Evolutionary conservation across 2,888 invertebrate genomes (phyloP).

Genomic region (Drosophila nigritarsus): DNA sequence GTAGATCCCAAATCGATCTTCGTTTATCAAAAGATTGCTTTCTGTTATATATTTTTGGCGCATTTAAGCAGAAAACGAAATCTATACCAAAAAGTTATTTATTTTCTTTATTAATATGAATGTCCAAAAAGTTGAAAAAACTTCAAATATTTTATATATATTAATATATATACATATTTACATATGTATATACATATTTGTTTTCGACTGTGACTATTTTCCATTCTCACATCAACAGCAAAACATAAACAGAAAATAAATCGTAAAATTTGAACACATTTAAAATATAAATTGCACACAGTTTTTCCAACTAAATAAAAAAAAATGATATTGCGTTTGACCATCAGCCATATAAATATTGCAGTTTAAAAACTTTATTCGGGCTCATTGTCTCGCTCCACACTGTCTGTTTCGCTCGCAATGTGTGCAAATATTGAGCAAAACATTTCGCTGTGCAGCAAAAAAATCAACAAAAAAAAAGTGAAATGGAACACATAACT

Average conservation of each 20-base stretch:
- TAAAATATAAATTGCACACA: slow-evolving; percentile 48
- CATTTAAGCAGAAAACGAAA: background rate
- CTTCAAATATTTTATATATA: too few species aligned
- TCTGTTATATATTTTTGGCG: rapidly evolving
- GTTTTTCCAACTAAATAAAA: slow-evolving; percentile 9
- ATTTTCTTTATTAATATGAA: background rate
- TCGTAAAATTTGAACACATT: slow-evolving; percentile 27
- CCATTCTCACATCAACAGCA: background rate
- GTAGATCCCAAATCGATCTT: background rate
- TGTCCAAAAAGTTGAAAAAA: background rate
- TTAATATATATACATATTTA: background rate
- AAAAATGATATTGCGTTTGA: slow-evolving; percentile 40
- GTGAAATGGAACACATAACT: slow-evolving; percentile 32
- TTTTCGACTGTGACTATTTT: slow-evolving; percentile 25
- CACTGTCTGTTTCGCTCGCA: slow-evolving; percentile 1
- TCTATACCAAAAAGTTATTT: background rate
- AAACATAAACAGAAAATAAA: slow-evolving; percentile 10
- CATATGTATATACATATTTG: background rate
- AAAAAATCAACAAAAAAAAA: slow-evolving; percentile 9
- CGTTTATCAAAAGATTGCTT: background rate
- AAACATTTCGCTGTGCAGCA: slow-evolving; percentile 23
- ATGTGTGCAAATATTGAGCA: slow-evolving; percentile 31
- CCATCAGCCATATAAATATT: slow-evolving; percentile 63
- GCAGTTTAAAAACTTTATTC: slow-evolving; percentile 55
- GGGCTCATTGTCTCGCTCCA: background rate